These are phyloP conservation scores for Lepus europaeus DNA, from an alignment of 2,113 vertebrate genomes.

Conservation along the genomic window DNA sequence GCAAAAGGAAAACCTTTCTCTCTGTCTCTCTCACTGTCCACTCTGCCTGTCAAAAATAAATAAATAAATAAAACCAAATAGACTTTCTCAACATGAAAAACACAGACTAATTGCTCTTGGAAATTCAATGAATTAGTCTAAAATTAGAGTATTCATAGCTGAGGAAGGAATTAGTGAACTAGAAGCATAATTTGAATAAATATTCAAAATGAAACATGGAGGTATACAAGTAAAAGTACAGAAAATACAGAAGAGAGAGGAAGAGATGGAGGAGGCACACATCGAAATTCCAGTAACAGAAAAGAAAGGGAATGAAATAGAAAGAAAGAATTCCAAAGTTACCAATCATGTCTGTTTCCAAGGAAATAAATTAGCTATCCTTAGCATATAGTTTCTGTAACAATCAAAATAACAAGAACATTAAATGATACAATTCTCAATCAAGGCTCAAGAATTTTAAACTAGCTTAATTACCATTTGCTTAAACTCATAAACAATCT, in stretches of 20 bases:
- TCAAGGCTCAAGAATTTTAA: not conserved
- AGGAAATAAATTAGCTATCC: not conserved
- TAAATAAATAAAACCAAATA: not conserved
- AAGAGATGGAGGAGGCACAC: not conserved
- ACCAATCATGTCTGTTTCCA: not conserved
- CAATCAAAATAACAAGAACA: not conserved
- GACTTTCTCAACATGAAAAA: not conserved
- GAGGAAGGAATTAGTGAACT: not conserved
- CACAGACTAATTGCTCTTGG: not conserved
- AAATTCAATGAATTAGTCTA: not conserved
- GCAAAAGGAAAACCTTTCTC: no score
- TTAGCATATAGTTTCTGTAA: not conserved
- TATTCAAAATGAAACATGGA: not conserved
- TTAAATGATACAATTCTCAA: not conserved
- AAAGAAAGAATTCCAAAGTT: not conserved
- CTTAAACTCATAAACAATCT: not conserved
- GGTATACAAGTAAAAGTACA: not conserved
- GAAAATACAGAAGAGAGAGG: not conserved
- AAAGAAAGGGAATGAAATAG: not conserved
- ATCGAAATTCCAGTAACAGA: not conserved
- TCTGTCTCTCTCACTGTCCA: no score
- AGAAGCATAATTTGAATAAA: constrained; percentile 8
- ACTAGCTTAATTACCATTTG: not conserved
- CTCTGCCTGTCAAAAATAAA: no score
- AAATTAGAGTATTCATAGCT: not conserved